Base-by-base conservation (phyloP, 2,797 vertebrate genomes). In the Acrossocheilus wenchowensis region DNA sequence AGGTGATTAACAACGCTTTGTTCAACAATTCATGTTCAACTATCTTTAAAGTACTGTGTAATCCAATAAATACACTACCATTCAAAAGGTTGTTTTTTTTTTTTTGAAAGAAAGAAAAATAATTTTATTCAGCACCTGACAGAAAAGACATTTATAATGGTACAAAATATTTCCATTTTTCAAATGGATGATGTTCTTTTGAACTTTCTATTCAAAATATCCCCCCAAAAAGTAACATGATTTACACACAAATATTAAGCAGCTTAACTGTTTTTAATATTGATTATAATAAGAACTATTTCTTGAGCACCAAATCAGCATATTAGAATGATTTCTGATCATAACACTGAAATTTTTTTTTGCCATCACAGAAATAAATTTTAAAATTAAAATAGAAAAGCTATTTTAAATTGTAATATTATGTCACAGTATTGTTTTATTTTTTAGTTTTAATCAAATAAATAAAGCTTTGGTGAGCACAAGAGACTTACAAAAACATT, bases 291-390 rank as follows among this genome's bases (percentile, higher is more conserved):
- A 72, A 3, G 10, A 71, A 41, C 39, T 71, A 11, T 71, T 23
- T 60, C 10, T 71, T 41, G 19, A 39, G 34, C 34, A 11, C 19
- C 36, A 41, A 72, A 43, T 41, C 30, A 39, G 66, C 19, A 41
- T 72, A 26, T 72, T 45, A 45, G 69, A 72, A 43, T n/a, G 41
- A 72, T 72, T 72, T 72, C 69, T 72, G 10, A n/a, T 72, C 12
- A 15, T 72, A 41, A 72, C 21, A 43, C 21, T 7, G 5, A 72
- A 26, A 1, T 26, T 26, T 30, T 30, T 30, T 30, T 30, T 30
- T 30, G 30, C 30, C 30, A 30, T 30, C 26, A 26, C 26, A 26
- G 26, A 26, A 26, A 26, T 41, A 41, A 0, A 11, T 41, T 69
- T 21, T 10, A 10, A 23, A 39, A 71, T 15, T 45, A 0, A 43